These are phyloP conservation scores for Panzeria rudis DNA, from an alignment of 2,888 invertebrate species.

Conservation along the genomic window DNA sequence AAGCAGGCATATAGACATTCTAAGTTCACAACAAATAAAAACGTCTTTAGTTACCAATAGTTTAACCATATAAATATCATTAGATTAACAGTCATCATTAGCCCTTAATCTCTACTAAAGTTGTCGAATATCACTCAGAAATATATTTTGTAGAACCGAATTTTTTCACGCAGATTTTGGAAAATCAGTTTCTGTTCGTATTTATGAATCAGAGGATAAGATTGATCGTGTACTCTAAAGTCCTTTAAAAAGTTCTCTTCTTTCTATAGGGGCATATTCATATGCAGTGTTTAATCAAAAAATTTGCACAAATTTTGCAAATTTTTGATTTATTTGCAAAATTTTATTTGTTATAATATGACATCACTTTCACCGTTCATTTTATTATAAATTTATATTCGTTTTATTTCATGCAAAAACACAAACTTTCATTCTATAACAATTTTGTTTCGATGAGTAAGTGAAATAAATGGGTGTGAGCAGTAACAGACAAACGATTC, in stretches of 20 bases:
- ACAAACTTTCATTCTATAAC: background rate
- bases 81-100: no score
- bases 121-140: no score
- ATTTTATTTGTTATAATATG: background rate
- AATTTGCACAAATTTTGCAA: background rate
- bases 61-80: no score
- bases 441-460: background rate
- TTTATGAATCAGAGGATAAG: background rate
- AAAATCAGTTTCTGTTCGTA: background rate
- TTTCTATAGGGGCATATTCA: no score
- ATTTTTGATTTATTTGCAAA: background rate
- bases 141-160: no score
- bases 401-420: background rate
- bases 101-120: no score
- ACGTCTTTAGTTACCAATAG: no score
- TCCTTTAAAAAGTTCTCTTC: no score
- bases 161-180: no score
- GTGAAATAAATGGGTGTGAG: background rate
- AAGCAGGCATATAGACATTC: no score
- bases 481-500: background rate
- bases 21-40: no score
- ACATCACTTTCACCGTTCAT: conserved; percentile 1
- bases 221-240: no score
- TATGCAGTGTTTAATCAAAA: background rate
- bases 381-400: background rate